These are phyloP conservation scores for Aldabrachelys gigantea DNA, from an alignment of 2,113 vertebrate species.

Conservation along the genomic window DNA sequence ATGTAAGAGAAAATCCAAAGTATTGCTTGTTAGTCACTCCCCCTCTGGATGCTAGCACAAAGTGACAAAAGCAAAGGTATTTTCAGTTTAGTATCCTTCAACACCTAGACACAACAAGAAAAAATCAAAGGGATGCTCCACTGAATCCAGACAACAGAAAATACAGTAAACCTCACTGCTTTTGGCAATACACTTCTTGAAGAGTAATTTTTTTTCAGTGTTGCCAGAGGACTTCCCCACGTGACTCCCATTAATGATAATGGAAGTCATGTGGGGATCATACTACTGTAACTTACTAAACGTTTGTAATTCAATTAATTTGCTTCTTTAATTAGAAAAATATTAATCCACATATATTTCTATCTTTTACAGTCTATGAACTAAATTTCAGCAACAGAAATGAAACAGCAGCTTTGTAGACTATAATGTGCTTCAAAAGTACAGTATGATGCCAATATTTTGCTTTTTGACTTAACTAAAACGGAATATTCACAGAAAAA, in stretches of 20 bases:
- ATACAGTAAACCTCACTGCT: rapidly evolving
- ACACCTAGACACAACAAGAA: neutral
- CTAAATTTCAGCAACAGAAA: slow-evolving; percentile 21
- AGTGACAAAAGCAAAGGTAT: neutral
- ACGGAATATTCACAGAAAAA: neutral
- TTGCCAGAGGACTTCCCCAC: slow-evolving; percentile 6
- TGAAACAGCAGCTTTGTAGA: slow-evolving; percentile 2
- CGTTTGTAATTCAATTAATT: slow-evolving; percentile 20
- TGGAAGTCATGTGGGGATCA: slow-evolving; percentile 11
- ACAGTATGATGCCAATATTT: neutral
- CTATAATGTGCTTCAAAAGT: neutral
- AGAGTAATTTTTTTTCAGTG: neutral
- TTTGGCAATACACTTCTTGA: neutral
- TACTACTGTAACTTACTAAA: slow-evolving; percentile 43
- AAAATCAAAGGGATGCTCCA: neutral
- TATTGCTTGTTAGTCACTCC: neutral
- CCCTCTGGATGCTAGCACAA: neutral
- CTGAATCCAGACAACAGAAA: neutral
- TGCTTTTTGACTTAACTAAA: slow-evolving; percentile 9
- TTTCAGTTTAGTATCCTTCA: neutral
- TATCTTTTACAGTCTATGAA: slow-evolving; percentile 3
- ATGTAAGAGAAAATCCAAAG: neutral
- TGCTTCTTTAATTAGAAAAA: slow-evolving; percentile 49
- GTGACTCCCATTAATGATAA: slow-evolving; percentile 31
- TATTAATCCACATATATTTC: neutral